Evolutionary conservation across 2,797 vertebrate genomes (phyloP).

Genomic region (Pseudochirops cupreus): DNA sequence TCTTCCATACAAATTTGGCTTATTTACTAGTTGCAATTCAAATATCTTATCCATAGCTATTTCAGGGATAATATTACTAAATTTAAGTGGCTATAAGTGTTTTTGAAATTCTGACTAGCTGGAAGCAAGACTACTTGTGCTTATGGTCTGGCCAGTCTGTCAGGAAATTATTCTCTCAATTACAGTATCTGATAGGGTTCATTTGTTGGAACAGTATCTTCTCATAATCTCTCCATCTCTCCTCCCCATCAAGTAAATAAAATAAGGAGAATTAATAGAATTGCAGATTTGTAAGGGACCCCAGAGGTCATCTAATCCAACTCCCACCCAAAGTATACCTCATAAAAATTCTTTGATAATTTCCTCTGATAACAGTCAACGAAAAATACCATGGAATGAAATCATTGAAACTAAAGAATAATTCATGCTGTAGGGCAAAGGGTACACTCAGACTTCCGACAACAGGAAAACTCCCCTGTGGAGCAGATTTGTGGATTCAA

Average conservation of each 20-base stretch:
- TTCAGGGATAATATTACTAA: background rate
- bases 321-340: background rate
- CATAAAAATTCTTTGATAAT: slow-evolving; percentile 5
- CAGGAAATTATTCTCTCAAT: background rate
- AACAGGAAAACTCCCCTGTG: slow-evolving; percentile 15
- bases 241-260: slow-evolving; percentile 8
- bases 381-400: background rate
- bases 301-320: background rate
- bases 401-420: background rate
- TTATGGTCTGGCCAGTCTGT: background rate
- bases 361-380: background rate
- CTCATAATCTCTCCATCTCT: background rate
- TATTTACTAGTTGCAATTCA: background rate
- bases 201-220: background rate
- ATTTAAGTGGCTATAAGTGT: background rate
- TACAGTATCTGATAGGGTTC: background rate
- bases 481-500: background rate
- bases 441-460: background rate
- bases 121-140: background rate
- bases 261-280: slow-evolving; percentile 19
- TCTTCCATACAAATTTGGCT: background rate
- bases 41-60: background rate
- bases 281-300: slow-evolving; percentile 20
- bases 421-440: slow-evolving; percentile 1
- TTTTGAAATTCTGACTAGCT: background rate